Conservation (phyloP, 2,113 vertebrate genomes). For the Brachyhypopomus occidentalis region DNA sequence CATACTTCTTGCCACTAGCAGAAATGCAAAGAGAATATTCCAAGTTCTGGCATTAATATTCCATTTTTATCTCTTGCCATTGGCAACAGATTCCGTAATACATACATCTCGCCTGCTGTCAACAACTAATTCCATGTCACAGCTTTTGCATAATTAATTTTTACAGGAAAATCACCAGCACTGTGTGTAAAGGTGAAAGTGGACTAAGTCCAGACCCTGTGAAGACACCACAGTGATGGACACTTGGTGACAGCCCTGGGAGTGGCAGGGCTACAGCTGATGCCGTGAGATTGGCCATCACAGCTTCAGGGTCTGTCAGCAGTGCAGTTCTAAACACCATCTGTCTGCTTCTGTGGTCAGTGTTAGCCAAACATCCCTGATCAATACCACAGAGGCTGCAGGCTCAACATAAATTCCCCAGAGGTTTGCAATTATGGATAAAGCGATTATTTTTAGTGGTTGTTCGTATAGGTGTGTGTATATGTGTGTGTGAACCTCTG, state of each 20-base stretch:
- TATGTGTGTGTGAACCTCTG: too few relatives aligned
- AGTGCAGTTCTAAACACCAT: conserved; percentile 29
- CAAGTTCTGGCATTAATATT: not conserved
- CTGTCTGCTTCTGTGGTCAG: not conserved
- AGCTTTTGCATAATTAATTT: not conserved
- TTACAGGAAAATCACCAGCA: not conserved
- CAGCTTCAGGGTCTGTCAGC: conserved; percentile 5
- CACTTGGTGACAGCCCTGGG: not conserved
- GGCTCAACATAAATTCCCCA: conserved; percentile 21
- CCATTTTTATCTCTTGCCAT: not conserved
- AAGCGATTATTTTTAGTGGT: conserved; percentile 24
- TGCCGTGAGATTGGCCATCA: not conserved
- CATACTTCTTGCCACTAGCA: not conserved
- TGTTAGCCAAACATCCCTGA: conserved; percentile 6
- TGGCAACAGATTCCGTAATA: not conserved
- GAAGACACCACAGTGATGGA: not conserved
- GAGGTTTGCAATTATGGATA: conserved; percentile 32
- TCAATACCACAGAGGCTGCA: conserved; percentile 17
- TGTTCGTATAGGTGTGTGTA: not conserved
- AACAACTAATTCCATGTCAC: not conserved
- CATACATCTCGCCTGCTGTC: not conserved
- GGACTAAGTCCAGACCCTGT: not conserved
- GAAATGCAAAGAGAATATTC: too few relatives aligned
- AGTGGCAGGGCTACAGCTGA: not conserved
- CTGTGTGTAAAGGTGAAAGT: not conserved